Evolutionary conservation across 1,140 invertebrate genomes (phyloP).

Genomic region (Drosophila tropicalis): DNA sequence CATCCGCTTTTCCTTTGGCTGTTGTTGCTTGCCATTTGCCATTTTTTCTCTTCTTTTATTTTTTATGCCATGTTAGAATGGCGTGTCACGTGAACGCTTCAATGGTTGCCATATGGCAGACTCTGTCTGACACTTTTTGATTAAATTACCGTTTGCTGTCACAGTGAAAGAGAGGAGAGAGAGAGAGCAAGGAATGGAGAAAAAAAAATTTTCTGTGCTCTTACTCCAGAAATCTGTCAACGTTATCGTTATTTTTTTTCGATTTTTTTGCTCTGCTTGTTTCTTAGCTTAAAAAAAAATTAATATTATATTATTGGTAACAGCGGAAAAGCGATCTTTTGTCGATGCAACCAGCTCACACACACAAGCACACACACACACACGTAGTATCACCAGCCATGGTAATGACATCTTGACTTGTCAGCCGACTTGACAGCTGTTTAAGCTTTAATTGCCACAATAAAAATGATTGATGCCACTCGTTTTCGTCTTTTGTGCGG

Average conservation of each 20-base stretch:
- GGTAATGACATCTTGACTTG: conserved; percentile 44
- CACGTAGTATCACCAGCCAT: not conserved
- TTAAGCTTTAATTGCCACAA: conserved; percentile 49
- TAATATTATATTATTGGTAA: conserved; percentile 36
- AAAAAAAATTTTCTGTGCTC: conserved; percentile 25
- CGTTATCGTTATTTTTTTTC: conserved; percentile 19
- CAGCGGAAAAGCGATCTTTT: conserved; percentile 20
- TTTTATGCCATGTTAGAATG: conserved; percentile 10
- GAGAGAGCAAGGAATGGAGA: not conserved
- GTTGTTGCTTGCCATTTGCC: conserved; percentile 9
- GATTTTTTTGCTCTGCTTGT: not conserved
- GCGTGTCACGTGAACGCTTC: conserved; percentile 34
- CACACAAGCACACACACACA: conserved; percentile 1
- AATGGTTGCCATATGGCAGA: conserved; percentile 52
- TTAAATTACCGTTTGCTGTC: conserved; percentile 61
- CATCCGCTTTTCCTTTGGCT: not conserved
- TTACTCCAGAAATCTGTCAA: conserved; percentile 27
- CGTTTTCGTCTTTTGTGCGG: not conserved
- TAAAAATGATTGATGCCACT: conserved; percentile 55
- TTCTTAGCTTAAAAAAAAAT: conserved; percentile 1
- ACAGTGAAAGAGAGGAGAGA: conserved; percentile 31
- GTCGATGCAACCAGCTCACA: not conserved
- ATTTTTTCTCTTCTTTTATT: conserved; percentile 13
- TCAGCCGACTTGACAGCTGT: conserved; percentile 42
- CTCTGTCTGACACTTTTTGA: conserved; percentile 54